A percentile compares a stretch with the other conserved stretches of the same genome.
phyloP scores from a whole-genome alignment of 2,797 vertebrate genomes.

The Eutrigla gurnardus region DNA sequence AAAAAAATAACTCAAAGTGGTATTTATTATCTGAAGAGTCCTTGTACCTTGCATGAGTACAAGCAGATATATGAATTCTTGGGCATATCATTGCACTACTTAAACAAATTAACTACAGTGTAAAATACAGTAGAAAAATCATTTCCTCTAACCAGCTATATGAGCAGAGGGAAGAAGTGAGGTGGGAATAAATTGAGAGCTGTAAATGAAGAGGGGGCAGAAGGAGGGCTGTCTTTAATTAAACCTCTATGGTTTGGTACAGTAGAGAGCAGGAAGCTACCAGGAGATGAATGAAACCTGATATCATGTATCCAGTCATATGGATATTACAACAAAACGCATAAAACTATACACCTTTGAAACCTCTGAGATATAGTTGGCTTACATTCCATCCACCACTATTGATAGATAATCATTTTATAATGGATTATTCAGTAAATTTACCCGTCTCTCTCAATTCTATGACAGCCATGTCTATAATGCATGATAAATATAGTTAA shows the following conservation, averaged over 20 bases:
- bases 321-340: conserved; percentile 1
- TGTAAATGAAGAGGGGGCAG: conserved; percentile 14
- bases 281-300: conserved; percentile 26
- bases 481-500: background rate
- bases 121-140: background rate
- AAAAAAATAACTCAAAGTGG: too few species aligned
- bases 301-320: conserved; percentile 26
- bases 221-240: conserved; percentile 22
- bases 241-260: conserved; percentile 15
- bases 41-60: background rate
- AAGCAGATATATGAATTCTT: background rate
- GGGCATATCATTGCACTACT: background rate
- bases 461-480: background rate
- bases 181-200: conserved; percentile 2
- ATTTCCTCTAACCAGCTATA: background rate
- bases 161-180: background rate
- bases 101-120: background rate
- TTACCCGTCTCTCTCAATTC: background rate
- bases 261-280: conserved; percentile 4
- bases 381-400: too few species aligned
- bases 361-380: too few species aligned
- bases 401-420: background rate
- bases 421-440: background rate
- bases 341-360: too few species aligned
- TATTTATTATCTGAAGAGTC: background rate